Conservation (phyloP, 64 coral and sea anemone genomes). For the Hydrozoanthus tunicans region DNA sequence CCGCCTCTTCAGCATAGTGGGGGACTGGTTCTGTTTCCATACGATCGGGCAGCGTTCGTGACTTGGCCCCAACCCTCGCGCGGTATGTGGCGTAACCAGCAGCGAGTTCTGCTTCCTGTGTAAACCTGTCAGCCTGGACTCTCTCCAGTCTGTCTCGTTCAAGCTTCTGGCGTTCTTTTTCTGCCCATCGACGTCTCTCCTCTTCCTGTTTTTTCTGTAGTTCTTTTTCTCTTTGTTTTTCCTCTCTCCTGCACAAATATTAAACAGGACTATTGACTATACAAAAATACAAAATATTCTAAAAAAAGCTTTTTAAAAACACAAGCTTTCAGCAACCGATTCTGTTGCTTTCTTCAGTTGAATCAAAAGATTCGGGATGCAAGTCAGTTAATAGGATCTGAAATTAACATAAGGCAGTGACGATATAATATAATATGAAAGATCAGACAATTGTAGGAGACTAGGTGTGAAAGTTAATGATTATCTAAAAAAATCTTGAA, state of each 20-base stretch:
- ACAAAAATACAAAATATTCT: no score
- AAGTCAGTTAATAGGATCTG: no score
- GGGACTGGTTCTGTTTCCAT: constrained; percentile 3
- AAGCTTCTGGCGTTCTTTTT: constrained; percentile 52
- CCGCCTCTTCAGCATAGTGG: constrained; percentile 5
- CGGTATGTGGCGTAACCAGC: constrained; percentile 63
- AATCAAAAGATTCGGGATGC: no score
- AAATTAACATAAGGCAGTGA: no score
- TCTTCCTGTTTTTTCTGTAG: constrained; percentile 74
- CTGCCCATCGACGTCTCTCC: constrained; percentile 61
- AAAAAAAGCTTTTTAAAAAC: no score
- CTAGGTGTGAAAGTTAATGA: no score
- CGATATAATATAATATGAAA: no score
- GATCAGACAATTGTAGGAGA: no score
- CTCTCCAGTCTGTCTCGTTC: constrained; percentile 53
- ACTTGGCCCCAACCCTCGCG: constrained; percentile 34
- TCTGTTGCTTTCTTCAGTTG: no score
- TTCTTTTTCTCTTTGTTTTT: constrained; percentile 83
- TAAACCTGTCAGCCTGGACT: constrained; percentile 49
- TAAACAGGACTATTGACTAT: background rate
- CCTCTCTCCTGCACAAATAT: constrained; percentile 60
- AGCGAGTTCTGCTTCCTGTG: background rate
- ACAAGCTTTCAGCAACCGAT: no score
- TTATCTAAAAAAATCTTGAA: no score
- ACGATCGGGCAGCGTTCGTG: constrained; percentile 11